Conservation (phyloP, 2,113 vertebrate genomes). For the Rhinopomastus cyanomelas region DNA sequence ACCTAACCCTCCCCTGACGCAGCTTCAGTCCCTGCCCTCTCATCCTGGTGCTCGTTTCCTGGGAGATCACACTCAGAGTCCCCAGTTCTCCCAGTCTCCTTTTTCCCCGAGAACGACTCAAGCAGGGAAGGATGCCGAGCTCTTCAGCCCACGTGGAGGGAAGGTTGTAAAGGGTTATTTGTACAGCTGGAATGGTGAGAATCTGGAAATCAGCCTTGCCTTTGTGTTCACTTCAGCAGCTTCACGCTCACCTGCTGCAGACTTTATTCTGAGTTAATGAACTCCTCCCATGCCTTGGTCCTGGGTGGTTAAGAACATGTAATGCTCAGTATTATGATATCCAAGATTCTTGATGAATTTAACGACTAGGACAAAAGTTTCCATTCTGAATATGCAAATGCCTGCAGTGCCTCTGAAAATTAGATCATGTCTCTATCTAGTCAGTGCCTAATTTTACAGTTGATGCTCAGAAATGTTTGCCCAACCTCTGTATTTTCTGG, state of each 20-base stretch:
- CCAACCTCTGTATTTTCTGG: conserved; percentile 62
- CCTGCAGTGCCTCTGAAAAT: conserved; percentile 60
- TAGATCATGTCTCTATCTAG: conserved; percentile 51
- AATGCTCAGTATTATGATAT: conserved; percentile 24
- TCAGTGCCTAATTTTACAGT: conserved; percentile 65
- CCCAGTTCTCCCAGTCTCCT: not conserved
- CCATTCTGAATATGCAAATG: conserved; percentile 59
- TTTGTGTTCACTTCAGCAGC: conserved; percentile 9
- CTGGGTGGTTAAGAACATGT: conserved; percentile 12
- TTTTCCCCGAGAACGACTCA: not conserved
- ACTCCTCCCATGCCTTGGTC: conserved; percentile 28
- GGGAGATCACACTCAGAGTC: not conserved
- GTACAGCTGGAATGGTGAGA: conserved; percentile 31
- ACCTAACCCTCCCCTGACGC: too few relatives aligned
- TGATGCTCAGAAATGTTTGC: conserved; percentile 64
- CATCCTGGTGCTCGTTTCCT: too few relatives aligned
- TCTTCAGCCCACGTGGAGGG: not conserved
- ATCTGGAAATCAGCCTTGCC: conserved; percentile 18
- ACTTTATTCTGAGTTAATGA: conserved; percentile 16
- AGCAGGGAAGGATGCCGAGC: not conserved
- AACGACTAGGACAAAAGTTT: conserved; percentile 46
- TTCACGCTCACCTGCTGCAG: conserved; percentile 31
- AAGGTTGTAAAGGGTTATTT: conserved; percentile 43
- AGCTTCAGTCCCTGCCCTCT: too few relatives aligned
- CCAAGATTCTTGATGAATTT: conserved; percentile 46